Evolutionary conservation across 2,113 vertebrate genomes (phyloP), one percentile per base, ranked within the genome.

Genomic region (Acanthochromis polyacanthus): DNA sequence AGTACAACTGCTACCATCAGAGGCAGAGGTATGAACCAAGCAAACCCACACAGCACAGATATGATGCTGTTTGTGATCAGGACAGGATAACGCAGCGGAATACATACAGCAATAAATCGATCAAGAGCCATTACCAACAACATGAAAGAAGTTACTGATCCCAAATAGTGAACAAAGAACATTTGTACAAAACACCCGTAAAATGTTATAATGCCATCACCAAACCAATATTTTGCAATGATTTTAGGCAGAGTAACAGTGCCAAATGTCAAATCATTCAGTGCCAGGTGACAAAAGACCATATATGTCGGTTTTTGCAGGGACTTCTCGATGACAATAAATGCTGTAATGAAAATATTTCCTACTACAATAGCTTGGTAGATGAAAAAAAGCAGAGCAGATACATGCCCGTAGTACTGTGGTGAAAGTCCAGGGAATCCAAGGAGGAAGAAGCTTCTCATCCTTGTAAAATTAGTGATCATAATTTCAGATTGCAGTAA

Each of bases 251-350:
- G 82, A 16, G 85, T 94, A 56, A 84, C 52, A 0, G 87, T 91
- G 10, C 90, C 93, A 23, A 94, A 93, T 5, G 83, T 73, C 14
- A 94, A 67, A 55, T 95, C 94, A 11, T 82, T 89, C 20, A 93
- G 6, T 9, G 94, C 93, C 50, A 94, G 84, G 73, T 94, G 93
- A 80, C 89, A 95, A 60, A 95, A 93, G 10, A 94, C 83, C 38
- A 93, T 72, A 40, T 94, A 94, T 2, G 84, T 92, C 1, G 93
- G 91, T 67, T 93, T 94, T 36, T 94, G 92, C 32, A 95, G 78
- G 0, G 63, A 78, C 75, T 73, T 90, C 48, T 93, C 90, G 46
- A 11, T 61, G 1, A 53, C 2, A 2, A 94, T 82, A 68, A 94
- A 88, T 1, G 46, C 19, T 48, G 92, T 62, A 67, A 93, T 93